Conservation (phyloP, 2,888 invertebrate genomes). For the Geophilus truncorum region DNA sequence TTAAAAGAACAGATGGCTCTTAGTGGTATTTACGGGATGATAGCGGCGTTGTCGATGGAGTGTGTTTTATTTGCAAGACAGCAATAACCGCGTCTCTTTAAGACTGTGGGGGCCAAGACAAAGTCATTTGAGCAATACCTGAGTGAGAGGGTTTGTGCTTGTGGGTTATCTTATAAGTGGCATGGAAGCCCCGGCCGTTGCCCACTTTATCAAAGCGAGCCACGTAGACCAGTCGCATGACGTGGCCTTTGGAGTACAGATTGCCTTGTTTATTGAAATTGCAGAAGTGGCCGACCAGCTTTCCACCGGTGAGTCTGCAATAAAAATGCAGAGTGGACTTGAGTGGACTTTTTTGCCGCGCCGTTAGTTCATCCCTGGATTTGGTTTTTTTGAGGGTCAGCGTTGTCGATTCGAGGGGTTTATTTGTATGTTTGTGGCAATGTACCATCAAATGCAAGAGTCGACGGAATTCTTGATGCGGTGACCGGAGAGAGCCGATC, state of each 20-base stretch:
- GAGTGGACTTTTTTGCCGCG: too few relatives aligned
- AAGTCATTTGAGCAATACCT: slow-evolving; percentile 14
- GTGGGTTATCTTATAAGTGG: slow-evolving; percentile 39
- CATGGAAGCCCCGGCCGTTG: slow-evolving; percentile 43
- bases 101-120: not conserved
- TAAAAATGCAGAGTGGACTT: not conserved
- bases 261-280: slow-evolving; percentile 41
- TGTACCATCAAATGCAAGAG: not conserved
- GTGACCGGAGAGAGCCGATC: not conserved
- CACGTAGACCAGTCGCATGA: slow-evolving; percentile 39
- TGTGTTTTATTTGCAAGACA: slow-evolving; percentile 10
- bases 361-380: too few relatives aligned
- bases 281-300: slow-evolving; percentile 40
- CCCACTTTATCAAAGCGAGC: slow-evolving; percentile 41
- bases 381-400: too few relatives aligned
- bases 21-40: not conserved
- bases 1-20: slow-evolving; percentile 4
- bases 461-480: not conserved
- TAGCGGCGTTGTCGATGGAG: not conserved
- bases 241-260: slow-evolving; percentile 38
- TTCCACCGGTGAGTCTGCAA: not conserved
- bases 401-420: too few relatives aligned
- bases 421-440: too few relatives aligned
- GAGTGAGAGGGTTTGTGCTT: slow-evolving; percentile 18
- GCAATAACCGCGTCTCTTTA: not conserved